These are phyloP conservation scores for Drosophila nigromelanica DNA, from an alignment of 1,140 invertebrate species.

Conservation along the genomic window DNA sequence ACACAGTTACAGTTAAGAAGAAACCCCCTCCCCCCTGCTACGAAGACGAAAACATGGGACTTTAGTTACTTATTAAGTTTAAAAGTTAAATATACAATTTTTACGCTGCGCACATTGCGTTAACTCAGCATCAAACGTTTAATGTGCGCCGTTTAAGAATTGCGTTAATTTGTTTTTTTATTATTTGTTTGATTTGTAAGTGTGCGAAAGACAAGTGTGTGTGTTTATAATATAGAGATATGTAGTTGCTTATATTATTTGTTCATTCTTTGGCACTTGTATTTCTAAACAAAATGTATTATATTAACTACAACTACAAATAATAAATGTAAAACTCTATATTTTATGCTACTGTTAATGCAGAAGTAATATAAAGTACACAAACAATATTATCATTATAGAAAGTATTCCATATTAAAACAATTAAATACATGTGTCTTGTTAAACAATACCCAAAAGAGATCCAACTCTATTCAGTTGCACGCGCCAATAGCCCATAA, in stretches of 20 bases:
- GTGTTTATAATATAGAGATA: slow-evolving; percentile 34
- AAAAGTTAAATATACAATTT: slow-evolving; percentile 45
- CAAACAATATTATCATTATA: slow-evolving; percentile 62
- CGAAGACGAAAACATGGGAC: slow-evolving; percentile 61
- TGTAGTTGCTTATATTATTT: slow-evolving; percentile 60
- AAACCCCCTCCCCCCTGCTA: slow-evolving; percentile 17
- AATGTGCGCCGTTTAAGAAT: slow-evolving; percentile 58
- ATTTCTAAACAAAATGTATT: slow-evolving; percentile 67
- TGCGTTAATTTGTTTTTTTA: slow-evolving; percentile 32
- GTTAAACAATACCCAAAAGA: slow-evolving; percentile 54
- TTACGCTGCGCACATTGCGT: slow-evolving; percentile 48
- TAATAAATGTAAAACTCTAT: slow-evolving; percentile 68
- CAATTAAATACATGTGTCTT: slow-evolving; percentile 74
- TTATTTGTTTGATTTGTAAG: slow-evolving; percentile 38
- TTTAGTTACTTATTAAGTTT: slow-evolving; percentile 73
- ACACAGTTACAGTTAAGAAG: slow-evolving; percentile 59
- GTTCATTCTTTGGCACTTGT: slow-evolving; percentile 59
- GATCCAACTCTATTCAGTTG: slow-evolving; percentile 31
- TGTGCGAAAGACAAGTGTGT: slow-evolving; percentile 58
- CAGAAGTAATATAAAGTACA: slow-evolving; percentile 60
- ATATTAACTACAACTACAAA: slow-evolving; percentile 70
- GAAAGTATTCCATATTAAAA: slow-evolving; percentile 53
- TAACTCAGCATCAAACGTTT: slow-evolving; percentile 51
- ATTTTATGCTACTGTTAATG: slow-evolving; percentile 61
- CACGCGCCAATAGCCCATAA: slow-evolving; percentile 29